Percentiles rank a stretch among this genome's conserved stretches.
phyloP scores from a whole-genome alignment of 30 jellyfish, hydroid and myxozoan species.

The Calvadosia cruxmelitensis region DNA sequence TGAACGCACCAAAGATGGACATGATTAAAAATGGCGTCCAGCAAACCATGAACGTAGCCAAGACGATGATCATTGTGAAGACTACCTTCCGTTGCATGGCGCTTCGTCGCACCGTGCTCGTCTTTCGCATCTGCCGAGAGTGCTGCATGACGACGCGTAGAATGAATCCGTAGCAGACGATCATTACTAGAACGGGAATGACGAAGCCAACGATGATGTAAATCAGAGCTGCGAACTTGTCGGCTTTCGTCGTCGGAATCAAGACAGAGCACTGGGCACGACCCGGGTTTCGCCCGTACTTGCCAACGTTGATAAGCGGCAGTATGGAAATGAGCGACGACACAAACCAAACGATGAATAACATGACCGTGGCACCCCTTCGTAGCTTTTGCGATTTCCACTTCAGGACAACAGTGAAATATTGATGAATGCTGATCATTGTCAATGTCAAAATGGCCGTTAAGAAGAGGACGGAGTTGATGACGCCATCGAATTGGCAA shows the following conservation, averaged over 20 bases:
- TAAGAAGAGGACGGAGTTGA: conserved; percentile 34
- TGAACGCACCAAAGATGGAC: conserved; percentile 50
- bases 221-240: conserved; percentile 33
- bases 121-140: conserved; percentile 42
- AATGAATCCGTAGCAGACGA: conserved; percentile 38
- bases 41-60: conserved; percentile 36
- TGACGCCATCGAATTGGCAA: conserved; percentile 44
- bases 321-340: conserved; percentile 34
- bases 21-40: conserved; percentile 66
- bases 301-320: conserved; percentile 30
- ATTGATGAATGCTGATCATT: conserved; percentile 57
- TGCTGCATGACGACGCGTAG: conserved; percentile 27
- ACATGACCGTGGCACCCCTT: conserved; percentile 48
- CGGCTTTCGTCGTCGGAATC: conserved; percentile 29
- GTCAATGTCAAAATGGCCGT: conserved; percentile 53
- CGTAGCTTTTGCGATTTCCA: conserved; percentile 36
- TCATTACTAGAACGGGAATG: conserved; percentile 41
- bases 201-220: conserved; percentile 50
- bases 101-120: conserved; percentile 37
- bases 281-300: conserved; percentile 43
- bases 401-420: conserved; percentile 46
- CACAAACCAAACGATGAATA: conserved; percentile 35
- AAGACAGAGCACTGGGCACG: conserved; percentile 68
- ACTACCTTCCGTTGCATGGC: conserved; percentile 43
- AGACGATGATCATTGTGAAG: conserved; percentile 56